Conservation (phyloP, 2,797 vertebrate genomes). For the Valencia hispanica region DNA sequence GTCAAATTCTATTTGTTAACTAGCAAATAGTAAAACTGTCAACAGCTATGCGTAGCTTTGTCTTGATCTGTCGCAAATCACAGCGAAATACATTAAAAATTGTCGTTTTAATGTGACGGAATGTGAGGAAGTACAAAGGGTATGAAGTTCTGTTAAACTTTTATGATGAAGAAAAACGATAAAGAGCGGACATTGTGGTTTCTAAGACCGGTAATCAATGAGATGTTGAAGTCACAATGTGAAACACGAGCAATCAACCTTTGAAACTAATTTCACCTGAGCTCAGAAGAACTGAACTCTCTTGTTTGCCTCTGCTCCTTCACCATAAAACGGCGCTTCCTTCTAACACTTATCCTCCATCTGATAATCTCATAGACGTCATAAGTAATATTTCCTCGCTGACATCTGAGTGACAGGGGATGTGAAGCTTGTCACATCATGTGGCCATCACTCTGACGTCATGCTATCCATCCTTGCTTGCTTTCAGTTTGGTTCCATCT, state of each 20-base stretch:
- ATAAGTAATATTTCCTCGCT: conserved; percentile 21
- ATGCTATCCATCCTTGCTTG: conserved; percentile 4
- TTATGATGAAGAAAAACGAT: neutral
- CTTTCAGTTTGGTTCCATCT: neutral
- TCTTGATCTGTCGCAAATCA: neutral
- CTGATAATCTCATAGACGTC: neutral
- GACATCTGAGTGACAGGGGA: conserved; percentile 23
- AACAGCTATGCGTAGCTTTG: neutral
- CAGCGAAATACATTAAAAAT: neutral
- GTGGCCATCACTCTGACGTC: conserved; percentile 21
- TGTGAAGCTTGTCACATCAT: conserved; percentile 37
- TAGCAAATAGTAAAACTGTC: neutral
- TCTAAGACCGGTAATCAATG: neutral
- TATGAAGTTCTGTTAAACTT: neutral
- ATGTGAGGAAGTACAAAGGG: neutral
- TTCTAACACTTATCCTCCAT: neutral
- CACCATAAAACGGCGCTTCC: neutral
- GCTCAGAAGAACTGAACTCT: neutral
- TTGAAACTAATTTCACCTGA: neutral
- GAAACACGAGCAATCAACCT: neutral
- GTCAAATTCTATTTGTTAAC: no score
- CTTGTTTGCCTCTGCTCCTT: neutral
- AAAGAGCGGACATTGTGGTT: neutral
- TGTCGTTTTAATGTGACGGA: neutral
- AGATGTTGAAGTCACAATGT: neutral